Base-by-base conservation (phyloP, 2,797 vertebrate genomes). In the Phoebastria nigripes region DNA sequence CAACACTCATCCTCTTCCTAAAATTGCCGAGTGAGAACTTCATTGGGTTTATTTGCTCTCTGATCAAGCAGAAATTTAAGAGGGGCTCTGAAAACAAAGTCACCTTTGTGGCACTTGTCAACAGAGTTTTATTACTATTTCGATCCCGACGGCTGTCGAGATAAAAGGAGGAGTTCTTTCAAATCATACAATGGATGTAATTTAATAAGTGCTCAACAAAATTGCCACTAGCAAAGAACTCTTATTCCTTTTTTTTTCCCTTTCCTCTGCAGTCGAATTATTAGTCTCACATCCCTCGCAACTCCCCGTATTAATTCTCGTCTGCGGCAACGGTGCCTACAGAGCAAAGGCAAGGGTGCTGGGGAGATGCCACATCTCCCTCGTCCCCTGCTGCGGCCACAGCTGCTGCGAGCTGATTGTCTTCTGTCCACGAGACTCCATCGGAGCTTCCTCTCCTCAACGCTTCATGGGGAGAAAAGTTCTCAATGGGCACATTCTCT, bases 31-130 rank as follows among this genome's bases (percentile, higher is more conserved):
- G 41, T 20, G 16, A 95, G 82, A 89, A 61, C 82, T 56, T 81
- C 44, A 20, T 51, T 8, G 5, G 55, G 39, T 89, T 94, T 91
- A 65, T 83, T 94, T 93, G 76, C 41, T 73, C 61, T 80, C 66
- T 47, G 62, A 87, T 80, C 25, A 73, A 94, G 94, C 74, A 95
- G 94, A 98, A 97, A 96, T 63, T 67, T 42, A 92, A 97, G 95
- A 96, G 39, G 44, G 52, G 54, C 62, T 59, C 82, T 84, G 83
- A 58, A 94, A 96, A 98, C 78, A 97, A 94, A 95, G 86, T 82
- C 52, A 16, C 80, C 55, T 97, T 96, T 96, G 91, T 92, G 79
- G 72, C 74, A 91, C 66, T 94, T 96, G 89, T 94, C 96, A 97
- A 74, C 95, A 94, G 80, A 94, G 66, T 59, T 94, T 49, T 94